phyloP scores from a whole-genome alignment of 2,797 vertebrate genomes.

The Diglossa cyanea region DNA sequence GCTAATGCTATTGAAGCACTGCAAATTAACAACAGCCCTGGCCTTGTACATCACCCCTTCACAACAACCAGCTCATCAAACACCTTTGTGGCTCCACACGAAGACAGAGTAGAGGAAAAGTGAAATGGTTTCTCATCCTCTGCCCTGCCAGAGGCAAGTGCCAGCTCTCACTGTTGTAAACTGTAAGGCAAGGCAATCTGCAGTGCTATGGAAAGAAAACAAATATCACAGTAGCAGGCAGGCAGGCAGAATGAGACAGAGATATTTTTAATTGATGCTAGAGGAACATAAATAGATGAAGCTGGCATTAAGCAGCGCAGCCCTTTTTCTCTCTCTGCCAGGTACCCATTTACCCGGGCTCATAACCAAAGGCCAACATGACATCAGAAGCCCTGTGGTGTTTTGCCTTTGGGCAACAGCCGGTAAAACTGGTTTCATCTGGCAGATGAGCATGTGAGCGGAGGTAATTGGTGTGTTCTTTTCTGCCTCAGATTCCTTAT shows the following conservation, averaged over 20 bases:
- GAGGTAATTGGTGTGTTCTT: conserved; percentile 52
- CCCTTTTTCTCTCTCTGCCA: conserved; percentile 55
- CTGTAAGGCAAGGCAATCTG: conserved; percentile 31
- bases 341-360: conserved; percentile 52
- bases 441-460: conserved; percentile 54
- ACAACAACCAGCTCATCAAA: not conserved
- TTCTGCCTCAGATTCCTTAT: conserved; percentile 63
- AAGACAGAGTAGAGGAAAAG: conserved; percentile 20
- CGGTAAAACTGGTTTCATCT: conserved; percentile 73
- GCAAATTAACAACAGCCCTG: conserved; percentile 4
- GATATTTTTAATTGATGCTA: conserved; percentile 71
- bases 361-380: conserved; percentile 65
- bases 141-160: conserved; percentile 50
- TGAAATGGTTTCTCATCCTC: conserved; percentile 39
- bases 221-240: conserved; percentile 48
- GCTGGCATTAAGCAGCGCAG: conserved; percentile 52
- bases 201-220: conserved; percentile 40
- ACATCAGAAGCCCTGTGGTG: conserved; percentile 68
- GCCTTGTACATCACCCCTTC: conserved; percentile 27
- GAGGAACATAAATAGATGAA: conserved; percentile 55
- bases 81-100: not conserved
- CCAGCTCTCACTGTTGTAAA: conserved; percentile 58
- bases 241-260: conserved; percentile 59
- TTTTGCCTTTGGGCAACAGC: conserved; percentile 71
- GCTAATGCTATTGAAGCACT: not conserved